Evolutionary conservation across 1,140 invertebrate species (phyloP).

Genomic region (Trichogramma pretiosum): DNA sequence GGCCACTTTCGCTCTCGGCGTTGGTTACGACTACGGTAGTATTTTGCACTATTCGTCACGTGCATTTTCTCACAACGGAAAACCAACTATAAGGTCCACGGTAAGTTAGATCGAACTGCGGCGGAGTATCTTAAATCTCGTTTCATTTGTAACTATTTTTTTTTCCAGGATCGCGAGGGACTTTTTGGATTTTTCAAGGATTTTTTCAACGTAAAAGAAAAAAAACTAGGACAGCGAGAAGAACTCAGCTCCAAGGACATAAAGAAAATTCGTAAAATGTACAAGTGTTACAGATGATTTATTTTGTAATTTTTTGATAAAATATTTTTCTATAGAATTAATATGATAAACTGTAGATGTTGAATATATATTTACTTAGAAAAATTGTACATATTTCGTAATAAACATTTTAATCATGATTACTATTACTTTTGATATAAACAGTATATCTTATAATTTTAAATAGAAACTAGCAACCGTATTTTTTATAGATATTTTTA

Average conservation of each 20-base stretch:
- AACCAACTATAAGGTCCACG: slow-evolving; percentile 61
- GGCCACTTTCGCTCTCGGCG: slow-evolving; percentile 52
- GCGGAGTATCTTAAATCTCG: no score
- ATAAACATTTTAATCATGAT: no score
- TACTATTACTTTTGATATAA: no score
- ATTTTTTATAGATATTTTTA: no score
- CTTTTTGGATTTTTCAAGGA: slow-evolving; percentile 23
- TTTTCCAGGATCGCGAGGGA: slow-evolving; percentile 19
- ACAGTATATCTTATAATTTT: no score
- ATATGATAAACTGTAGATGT: no score
- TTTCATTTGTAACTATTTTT: neutral
- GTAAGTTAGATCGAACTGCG: slow-evolving; percentile 41
- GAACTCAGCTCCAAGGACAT: slow-evolving; percentile 65
- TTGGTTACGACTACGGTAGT: slow-evolving; percentile 69
- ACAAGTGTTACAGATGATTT: no score
- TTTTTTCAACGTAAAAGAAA: slow-evolving; percentile 24
- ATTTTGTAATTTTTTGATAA: no score
- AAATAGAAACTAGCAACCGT: no score
- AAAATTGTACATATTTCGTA: no score
- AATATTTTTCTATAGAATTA: no score
- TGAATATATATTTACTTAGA: no score
- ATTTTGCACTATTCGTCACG: slow-evolving; percentile 77
- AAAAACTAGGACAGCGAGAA: slow-evolving; percentile 54
- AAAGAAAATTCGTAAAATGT: slow-evolving; percentile 67
- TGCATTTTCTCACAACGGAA: slow-evolving; percentile 66